Evolutionary conservation across 2,797 vertebrate genomes (phyloP), one percentile per base, ranked within the genome.

Genomic region (Telmatherina bonti): DNA sequence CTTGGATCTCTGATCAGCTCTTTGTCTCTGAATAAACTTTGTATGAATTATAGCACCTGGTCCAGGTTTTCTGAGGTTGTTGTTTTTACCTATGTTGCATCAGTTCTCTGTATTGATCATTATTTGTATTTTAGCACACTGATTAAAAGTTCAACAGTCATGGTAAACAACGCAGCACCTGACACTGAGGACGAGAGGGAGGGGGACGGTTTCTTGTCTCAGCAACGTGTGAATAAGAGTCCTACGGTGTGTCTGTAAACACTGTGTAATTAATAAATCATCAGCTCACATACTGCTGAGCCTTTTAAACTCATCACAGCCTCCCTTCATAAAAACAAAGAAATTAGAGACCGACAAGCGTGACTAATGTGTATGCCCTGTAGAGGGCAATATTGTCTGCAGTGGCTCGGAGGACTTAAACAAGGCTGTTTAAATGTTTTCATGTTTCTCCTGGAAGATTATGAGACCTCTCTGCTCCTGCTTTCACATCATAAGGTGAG

Each of bases 341-440:
- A n/a, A 10, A 62, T 41, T 47, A 52, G 55, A 33, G 38, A 86
- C 66, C 78, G 80, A 74, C 76, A 84, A 84, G 82, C 88, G 68
- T 93, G 87, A 83, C 85, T 88, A 89, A 90, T 85, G 60, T 74
- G 60, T 78, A 30, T 75, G 89, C 83, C 93, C 94, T 93, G 89
- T 89, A 95, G 94, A 91, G 92, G 94, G 94, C 93, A 91, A 90
- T 88, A 90, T 94, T 93, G 93, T 85, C 90, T 92, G 72, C 85
- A 57, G 65, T 60, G 45, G 79, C 75, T 30, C 53, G 33, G 43
- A 81, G 53, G 27, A 49, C 43, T 82, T 77, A 79, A 64, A 79
- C 74, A 36, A 69, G 69, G 61, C 62, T 74, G 33, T 81, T 83
- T 31, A 74, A 68, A 79, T 36, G 64, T 62, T 55, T 78, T 85